Evolutionary conservation across 1,140 invertebrate genomes (phyloP), one percentile per base, ranked within the genome.

Genomic region (Nasonia vitripennis): DNA sequence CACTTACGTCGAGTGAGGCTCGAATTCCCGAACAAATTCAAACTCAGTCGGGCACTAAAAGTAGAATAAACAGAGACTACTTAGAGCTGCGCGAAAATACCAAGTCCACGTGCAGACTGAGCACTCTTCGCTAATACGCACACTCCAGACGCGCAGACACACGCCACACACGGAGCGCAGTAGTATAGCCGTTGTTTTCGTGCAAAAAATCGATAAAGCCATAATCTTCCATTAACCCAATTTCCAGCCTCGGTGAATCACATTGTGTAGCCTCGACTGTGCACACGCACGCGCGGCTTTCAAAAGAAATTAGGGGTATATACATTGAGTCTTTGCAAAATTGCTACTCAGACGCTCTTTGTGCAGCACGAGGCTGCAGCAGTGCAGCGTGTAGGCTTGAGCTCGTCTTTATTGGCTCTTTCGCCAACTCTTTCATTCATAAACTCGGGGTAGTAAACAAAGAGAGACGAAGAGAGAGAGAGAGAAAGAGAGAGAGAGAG

Each of bases 191-290:
- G n/a, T 6, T 31, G 27, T 67, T 20, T 34, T 31, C 7, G 62
- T 23, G 34, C n/a, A 34, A 81, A 78, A 68, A 86, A 86, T 86
- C 84, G 41, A 82, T 78, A 45, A 9, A 81, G 7, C 34, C 14
- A 34, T 70, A 74, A 86, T 83, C 85, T 74, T 73, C 81, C 75
- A 83, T 86, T 79, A 86, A 80, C 81, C 85, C 78, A 83, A 86
- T 86, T 86, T 80, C 45, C 48, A 74, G 23, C 12, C 27, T 23
- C 2, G 37, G 41, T 31, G 27, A n/a, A 41, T 1, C n/a, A 34
- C 62, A 2, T 41, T 41, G 41, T 7, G 9, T 68, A 68, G 34
- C 34, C 34, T 37, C 34, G 5, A 37, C 34, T 70, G 41, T 80
- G 23, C 34, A 45, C 51, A 7, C 34, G 70, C n/a, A 37, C 27